Conservation (phyloP, 64 coral and sea anemone genomes). For the Actinia tenebrosa region DNA sequence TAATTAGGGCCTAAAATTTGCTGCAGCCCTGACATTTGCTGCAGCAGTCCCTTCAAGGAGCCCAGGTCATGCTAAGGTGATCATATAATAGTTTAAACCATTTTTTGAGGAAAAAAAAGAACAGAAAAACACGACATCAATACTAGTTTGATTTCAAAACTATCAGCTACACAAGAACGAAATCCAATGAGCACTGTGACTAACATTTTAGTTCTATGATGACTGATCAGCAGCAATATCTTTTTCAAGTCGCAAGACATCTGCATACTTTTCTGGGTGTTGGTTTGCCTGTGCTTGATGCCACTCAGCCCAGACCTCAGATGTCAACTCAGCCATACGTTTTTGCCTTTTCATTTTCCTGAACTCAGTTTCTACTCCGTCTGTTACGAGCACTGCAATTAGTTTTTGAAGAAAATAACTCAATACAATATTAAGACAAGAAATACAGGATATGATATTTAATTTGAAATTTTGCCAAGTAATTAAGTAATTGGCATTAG, state of each 20-base stretch:
- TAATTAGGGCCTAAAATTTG: no score
- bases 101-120: no score
- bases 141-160: background rate
- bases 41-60: no score
- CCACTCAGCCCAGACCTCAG: conserved; percentile 84
- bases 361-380: conserved; percentile 59
- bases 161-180: background rate
- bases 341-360: conserved; percentile 67
- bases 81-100: no score
- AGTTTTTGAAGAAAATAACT: background rate
- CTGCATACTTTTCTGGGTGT: conserved; percentile 65
- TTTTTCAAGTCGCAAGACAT: conserved; percentile 35
- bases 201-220: background rate
- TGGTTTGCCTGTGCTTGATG: conserved; percentile 67
- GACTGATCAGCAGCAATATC: background rate
- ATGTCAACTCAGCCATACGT: conserved; percentile 66
- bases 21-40: no score
- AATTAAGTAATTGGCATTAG: no score
- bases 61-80: no score
- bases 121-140: background rate
- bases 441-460: no score
- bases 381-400: conserved; percentile 54
- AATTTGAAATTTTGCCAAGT: no score
- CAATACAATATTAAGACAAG: no score
- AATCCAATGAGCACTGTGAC: background rate